Conservation (phyloP, 2,113 vertebrate genomes). For the Clarias batrachus region DNA sequence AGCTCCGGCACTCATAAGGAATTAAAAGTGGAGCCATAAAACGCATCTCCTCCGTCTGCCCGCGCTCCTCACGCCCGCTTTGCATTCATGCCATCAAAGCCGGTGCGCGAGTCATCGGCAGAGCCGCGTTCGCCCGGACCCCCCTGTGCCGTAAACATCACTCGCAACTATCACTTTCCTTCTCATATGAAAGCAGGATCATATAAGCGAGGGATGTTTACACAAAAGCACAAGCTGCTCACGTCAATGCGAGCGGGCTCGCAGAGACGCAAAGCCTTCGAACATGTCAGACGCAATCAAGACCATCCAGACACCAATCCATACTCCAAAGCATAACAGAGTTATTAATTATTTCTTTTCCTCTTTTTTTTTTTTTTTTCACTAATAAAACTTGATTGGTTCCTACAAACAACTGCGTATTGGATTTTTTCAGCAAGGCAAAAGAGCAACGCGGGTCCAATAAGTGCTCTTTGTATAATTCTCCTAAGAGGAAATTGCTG, state of each 20-base stretch:
- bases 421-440: slow-evolving; percentile 45
- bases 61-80: slow-evolving; percentile 50
- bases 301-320: slow-evolving; percentile 55
- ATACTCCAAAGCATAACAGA: slow-evolving; percentile 53
- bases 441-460: slow-evolving; percentile 21
- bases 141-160: not conserved
- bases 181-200: slow-evolving; percentile 54
- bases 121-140: not conserved
- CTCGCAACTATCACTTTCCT: slow-evolving; percentile 35
- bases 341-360: slow-evolving; percentile 57
- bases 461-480: slow-evolving; percentile 46
- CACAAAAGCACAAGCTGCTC: slow-evolving; percentile 59
- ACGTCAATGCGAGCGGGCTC: slow-evolving; percentile 52
- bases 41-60: not conserved
- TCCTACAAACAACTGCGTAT: slow-evolving; percentile 54
- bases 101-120: not conserved
- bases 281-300: slow-evolving; percentile 62
- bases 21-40: slow-evolving; percentile 43
- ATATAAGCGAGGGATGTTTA: slow-evolving; percentile 24
- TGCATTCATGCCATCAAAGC: slow-evolving; percentile 50
- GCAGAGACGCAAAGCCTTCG: slow-evolving; percentile 53
- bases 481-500: slow-evolving; percentile 53
- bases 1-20: slow-evolving; percentile 37
- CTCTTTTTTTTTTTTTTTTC: slow-evolving; percentile 31
- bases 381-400: slow-evolving; percentile 63